These are phyloP conservation scores for Hippocampus comes DNA, from an alignment of 2,113 vertebrate species.

Conservation along the genomic window DNA sequence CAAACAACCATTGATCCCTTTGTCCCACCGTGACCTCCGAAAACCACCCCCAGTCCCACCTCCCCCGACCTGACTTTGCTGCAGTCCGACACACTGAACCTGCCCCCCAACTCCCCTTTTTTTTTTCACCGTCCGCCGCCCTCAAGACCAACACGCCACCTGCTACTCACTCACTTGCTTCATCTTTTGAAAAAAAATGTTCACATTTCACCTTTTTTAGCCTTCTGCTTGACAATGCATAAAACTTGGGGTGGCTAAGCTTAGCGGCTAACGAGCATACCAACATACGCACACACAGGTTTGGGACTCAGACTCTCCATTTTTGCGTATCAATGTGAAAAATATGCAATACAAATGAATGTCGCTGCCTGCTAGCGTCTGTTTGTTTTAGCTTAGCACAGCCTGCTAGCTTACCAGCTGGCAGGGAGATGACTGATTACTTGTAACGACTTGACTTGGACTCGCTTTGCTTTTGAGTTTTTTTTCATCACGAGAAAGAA, in stretches of 20 bases:
- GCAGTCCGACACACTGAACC: constrained; percentile 68
- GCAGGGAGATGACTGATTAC: not conserved
- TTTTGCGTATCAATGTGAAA: not conserved
- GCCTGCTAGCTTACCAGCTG: not conserved
- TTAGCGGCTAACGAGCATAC: not conserved
- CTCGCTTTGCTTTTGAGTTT: constrained; percentile 5
- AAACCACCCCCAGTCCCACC: not conserved
- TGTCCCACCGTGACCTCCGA: constrained; percentile 18
- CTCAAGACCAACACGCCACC: constrained; percentile 17
- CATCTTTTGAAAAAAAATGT: constrained; percentile 10
- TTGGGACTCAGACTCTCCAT: not conserved
- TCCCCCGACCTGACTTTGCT: constrained; percentile 19
- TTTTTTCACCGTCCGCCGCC: constrained; percentile 34
- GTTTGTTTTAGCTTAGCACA: not conserved
- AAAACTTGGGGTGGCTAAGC: not conserved
- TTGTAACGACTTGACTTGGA: not conserved
- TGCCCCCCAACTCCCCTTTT: constrained; percentile 8
- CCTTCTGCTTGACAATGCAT: not conserved
- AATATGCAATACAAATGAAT: not conserved
- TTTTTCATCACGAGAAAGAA: not conserved
- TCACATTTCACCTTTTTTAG: not conserved
- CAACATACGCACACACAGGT: not conserved
- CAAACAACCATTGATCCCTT: constrained; percentile 24
- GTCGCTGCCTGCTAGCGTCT: not conserved
- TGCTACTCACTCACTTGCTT: constrained; percentile 9